Evolutionary conservation across 2,113 vertebrate species (phyloP).

Genomic region (Motacilla tschutschensis): DNA sequence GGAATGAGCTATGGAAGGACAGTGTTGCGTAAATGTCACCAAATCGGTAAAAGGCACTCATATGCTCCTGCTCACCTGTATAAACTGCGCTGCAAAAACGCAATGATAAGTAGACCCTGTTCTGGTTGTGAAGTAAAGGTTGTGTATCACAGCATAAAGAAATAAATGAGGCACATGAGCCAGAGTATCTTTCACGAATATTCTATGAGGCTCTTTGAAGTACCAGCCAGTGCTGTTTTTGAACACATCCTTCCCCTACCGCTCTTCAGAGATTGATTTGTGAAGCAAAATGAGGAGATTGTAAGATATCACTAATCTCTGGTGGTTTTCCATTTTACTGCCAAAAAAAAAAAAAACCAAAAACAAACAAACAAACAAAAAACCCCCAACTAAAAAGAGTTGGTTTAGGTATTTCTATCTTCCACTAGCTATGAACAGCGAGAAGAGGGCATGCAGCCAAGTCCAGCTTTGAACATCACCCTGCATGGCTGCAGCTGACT

Average conservation of each 20-base stretch:
- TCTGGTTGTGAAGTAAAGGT: not conserved
- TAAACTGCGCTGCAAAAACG: not conserved
- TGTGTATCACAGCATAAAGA: not conserved
- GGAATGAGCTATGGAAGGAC: not conserved
- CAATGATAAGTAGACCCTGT: accelerated
- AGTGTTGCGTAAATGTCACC: not conserved
- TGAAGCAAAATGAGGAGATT: not conserved
- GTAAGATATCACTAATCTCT: not conserved
- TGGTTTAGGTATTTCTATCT: not conserved
- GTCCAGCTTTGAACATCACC: not conserved
- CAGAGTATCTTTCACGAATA: not conserved
- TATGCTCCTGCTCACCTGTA: accelerated
- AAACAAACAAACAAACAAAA: too few relatives aligned
- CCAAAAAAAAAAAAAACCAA: too few relatives aligned
- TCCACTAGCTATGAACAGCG: not conserved
- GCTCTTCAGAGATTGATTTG: accelerated
- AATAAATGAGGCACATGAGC: not conserved
- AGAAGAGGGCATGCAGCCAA: not conserved
- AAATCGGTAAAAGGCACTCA: accelerated
- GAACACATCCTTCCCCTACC: accelerated
- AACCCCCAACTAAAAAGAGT: too few relatives aligned
- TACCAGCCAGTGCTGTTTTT: not conserved
- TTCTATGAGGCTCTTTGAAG: not conserved
- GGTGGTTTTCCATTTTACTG: not conserved
- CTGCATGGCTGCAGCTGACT: not conserved